A percentile compares a stretch with the other conserved stretches of the same genome.
phyloP scores from a whole-genome alignment of 2,797 vertebrate genomes.

The Clamator glandarius region DNA sequence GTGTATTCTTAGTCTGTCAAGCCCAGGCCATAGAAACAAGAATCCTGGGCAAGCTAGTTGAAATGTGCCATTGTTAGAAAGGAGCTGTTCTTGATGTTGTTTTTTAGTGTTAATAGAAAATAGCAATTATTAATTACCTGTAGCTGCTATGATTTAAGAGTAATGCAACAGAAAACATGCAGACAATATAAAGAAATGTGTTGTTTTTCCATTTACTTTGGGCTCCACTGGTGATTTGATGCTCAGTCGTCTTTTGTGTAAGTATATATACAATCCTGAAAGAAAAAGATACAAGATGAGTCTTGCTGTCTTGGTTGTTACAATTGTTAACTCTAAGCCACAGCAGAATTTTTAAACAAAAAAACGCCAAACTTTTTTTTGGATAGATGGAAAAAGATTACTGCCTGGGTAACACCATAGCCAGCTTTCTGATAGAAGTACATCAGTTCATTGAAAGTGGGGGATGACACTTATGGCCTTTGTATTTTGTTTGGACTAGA shows the following conservation, averaged over 20 bases:
- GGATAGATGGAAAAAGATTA: not conserved
- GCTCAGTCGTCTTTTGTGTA: not conserved
- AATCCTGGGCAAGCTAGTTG: constrained; percentile 68
- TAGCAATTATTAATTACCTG: constrained; percentile 66
- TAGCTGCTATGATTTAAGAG: constrained; percentile 43
- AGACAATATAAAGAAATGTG: not conserved
- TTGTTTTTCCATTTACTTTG: constrained; percentile 11
- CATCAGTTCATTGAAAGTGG: not conserved
- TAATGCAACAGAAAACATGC: constrained; percentile 12
- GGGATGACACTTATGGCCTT: not conserved
- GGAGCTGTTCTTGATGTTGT: constrained; percentile 63
- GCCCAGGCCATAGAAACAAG: constrained; percentile 66
- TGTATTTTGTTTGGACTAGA: not conserved
- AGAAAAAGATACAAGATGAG: not conserved
- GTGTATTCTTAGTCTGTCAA: constrained; percentile 74
- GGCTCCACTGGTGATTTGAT: constrained; percentile 9
- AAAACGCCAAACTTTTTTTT: too few species aligned
- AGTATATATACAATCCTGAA: not conserved
- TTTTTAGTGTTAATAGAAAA: constrained; percentile 63
- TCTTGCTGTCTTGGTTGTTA: not conserved
- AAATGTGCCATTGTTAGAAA: constrained; percentile 55
- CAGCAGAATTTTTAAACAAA: not conserved
- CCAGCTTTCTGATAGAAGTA: not conserved
- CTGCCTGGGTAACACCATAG: not conserved
- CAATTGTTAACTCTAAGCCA: not conserved